Percentiles rank a stretch among this genome's conserved stretches.
phyloP scores from a whole-genome alignment of 2,797 vertebrate species.

The Sebastes wilsoni region DNA sequence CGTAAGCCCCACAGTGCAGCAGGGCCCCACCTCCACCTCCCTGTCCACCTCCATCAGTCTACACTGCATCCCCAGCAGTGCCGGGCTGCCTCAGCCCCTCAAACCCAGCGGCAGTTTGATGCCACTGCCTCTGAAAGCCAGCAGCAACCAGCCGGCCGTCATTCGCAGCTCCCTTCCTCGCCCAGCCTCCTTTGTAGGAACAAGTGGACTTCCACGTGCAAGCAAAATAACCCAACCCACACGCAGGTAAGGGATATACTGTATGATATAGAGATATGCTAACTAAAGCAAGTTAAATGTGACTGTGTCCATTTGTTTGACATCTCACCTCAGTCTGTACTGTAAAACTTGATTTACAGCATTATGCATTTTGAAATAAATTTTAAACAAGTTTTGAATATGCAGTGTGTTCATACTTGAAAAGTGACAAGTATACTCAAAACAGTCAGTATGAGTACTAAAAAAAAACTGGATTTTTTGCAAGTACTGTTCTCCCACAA shows the following conservation, averaged over 20 bases:
- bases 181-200: constrained; percentile 88
- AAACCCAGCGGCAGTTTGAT: constrained; percentile 88
- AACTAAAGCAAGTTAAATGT: not conserved
- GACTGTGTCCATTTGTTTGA: not conserved
- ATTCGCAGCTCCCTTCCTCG: constrained; percentile 93
- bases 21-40: constrained; percentile 82
- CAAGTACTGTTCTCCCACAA: no score
- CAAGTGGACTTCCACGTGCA: constrained; percentile 86
- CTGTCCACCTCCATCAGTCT: constrained; percentile 84
- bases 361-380: not conserved
- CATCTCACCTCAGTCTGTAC: not conserved
- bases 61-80: constrained; percentile 85
- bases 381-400: not conserved
- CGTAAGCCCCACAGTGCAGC: constrained; percentile 96
- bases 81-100: constrained; percentile 86
- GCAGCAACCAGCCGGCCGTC: constrained; percentile 39
- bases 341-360: not conserved
- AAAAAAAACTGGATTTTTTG: no score
- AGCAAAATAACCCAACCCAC: constrained; percentile 80
- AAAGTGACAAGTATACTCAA: no score
- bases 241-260: constrained; percentile 57
- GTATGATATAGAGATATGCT: not conserved
- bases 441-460: no score
- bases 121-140: constrained; percentile 86
- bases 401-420: no score